Percentiles rank a stretch among this genome's conserved stretches.
These are phyloP conservation scores for Lomographa bimaculata DNA, from an alignment of 2,888 invertebrate genomes.

Conservation along the genomic window DNA sequence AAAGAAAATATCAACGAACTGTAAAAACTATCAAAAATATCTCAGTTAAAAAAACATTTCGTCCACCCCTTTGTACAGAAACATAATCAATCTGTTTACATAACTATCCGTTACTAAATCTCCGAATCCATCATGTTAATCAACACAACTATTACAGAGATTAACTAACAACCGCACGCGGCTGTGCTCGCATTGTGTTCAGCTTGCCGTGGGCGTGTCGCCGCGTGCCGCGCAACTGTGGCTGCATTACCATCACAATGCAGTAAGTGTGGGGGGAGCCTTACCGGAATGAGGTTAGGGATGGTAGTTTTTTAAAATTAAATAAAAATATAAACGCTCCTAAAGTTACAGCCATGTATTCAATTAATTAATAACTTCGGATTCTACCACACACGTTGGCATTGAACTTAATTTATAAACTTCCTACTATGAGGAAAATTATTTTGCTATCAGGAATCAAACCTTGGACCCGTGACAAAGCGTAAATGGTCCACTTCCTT, in stretches of 20 bases:
- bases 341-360: no score
- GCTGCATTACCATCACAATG: constrained; percentile 41
- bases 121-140: constrained; percentile 9
- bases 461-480: no score
- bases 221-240: constrained; percentile 22
- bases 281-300: constrained; percentile 9
- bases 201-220: constrained; percentile 13
- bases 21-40: no score
- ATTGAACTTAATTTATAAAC: no score
- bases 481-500: no score
- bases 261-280: constrained; percentile 15
- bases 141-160: constrained; percentile 21
- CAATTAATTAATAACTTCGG: no score
- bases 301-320: background rate
- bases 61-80: constrained; percentile 10
- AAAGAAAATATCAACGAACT: no score
- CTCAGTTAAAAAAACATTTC: background rate
- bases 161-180: constrained; percentile 12
- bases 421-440: no score
- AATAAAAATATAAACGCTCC: no score
- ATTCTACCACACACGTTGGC: no score
- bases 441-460: no score
- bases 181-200: constrained; percentile 8
- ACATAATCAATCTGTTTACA: constrained; percentile 21
- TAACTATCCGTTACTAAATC: constrained; percentile 14